These are phyloP conservation scores for Lepidiolamprologus cunningtoni DNA, from an alignment of 2,113 vertebrate genomes.

Conservation along the genomic window DNA sequence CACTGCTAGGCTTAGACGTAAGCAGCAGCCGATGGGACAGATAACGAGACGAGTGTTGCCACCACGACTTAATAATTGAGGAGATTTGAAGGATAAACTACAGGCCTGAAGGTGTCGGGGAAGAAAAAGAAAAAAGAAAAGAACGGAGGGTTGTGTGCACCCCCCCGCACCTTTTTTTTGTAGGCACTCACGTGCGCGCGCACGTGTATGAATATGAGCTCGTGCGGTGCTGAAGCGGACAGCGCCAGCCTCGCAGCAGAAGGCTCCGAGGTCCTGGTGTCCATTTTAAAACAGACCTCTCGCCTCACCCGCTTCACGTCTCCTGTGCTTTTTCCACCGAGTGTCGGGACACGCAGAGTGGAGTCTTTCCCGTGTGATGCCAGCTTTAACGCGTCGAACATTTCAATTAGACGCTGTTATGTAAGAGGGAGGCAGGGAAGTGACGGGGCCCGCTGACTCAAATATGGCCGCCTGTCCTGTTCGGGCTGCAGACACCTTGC, in stretches of 20 bases:
- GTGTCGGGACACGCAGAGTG: neutral
- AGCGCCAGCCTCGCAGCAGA: constrained; percentile 57
- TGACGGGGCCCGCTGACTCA: constrained; percentile 21
- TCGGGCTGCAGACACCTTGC: neutral
- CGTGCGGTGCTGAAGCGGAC: constrained; percentile 72
- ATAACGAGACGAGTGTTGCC: neutral
- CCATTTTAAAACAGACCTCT: constrained; percentile 60
- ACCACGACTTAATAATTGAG: neutral
- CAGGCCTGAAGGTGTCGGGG: neutral
- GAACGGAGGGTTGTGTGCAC: neutral
- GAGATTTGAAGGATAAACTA: neutral
- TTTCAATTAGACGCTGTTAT: constrained; percentile 35
- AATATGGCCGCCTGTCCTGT: neutral
- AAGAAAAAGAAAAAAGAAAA: neutral
- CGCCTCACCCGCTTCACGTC: constrained; percentile 9
- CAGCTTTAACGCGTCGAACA: neutral
- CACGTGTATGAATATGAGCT: neutral
- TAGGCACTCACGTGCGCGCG: neutral
- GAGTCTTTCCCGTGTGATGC: neutral
- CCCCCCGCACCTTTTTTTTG: neutral
- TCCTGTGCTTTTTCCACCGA: neutral
- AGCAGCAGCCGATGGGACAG: neutral
- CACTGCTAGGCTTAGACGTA: neutral
- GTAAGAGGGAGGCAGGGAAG: constrained; percentile 28
- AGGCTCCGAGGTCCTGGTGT: constrained; percentile 49